phyloP scores from a whole-genome alignment of 2,888 invertebrate species.

The Lepidocyrtinus sp. region DNA sequence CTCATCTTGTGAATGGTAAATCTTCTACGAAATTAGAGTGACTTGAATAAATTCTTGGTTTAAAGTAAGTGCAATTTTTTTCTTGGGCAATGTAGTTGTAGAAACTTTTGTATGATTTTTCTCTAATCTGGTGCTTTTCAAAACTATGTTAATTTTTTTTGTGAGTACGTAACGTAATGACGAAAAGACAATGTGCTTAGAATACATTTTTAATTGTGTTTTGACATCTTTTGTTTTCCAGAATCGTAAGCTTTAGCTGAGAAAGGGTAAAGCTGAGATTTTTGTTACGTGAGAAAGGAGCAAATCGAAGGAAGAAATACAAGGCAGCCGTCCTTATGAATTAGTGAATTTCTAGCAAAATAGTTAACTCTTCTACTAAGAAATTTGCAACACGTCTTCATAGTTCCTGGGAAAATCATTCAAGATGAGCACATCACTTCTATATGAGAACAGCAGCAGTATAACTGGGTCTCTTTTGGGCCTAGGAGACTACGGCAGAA shows the following conservation, averaged over 20 bases:
- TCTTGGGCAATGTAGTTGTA: no score
- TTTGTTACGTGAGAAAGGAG: conserved; percentile 13
- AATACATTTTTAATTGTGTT: no score
- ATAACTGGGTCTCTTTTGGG: conserved; percentile 46
- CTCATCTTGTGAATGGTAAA: not conserved
- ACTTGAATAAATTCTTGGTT: not conserved
- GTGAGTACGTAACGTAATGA: no score
- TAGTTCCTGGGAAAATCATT: not conserved
- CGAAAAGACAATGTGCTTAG: no score
- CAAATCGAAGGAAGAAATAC: not conserved
- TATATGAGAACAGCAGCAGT: conserved; percentile 55
- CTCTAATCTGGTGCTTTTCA: no score
- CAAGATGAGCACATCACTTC: conserved; percentile 56
- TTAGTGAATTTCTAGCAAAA: not conserved
- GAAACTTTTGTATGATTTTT: no score
- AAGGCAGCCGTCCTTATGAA: conserved; percentile 58
- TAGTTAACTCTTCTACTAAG: not conserved
- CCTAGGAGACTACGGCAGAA: conserved; percentile 54
- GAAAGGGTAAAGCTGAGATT: conserved; percentile 44
- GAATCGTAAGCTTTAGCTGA: conserved; percentile 55
- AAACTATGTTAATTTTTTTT: no score
- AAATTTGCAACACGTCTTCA: not conserved
- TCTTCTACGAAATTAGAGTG: not conserved
- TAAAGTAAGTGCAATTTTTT: conserved; percentile 17
- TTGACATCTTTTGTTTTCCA: conserved; percentile 36